Evolutionary conservation across 1,140 invertebrate genomes (phyloP).

Genomic region (Sminthurides bifidus): DNA sequence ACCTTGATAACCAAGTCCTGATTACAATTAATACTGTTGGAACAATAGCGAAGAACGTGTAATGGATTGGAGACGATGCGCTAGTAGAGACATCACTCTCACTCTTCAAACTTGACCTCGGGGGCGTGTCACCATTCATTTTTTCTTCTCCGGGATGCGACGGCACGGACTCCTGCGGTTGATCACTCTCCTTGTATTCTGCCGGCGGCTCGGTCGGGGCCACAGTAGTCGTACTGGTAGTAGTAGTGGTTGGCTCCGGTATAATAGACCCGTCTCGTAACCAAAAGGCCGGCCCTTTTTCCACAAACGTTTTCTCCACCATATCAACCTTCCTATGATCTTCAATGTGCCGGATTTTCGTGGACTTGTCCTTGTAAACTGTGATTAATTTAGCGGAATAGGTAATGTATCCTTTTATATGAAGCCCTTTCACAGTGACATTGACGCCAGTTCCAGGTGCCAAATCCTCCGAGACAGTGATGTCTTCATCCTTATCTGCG

Average conservation of each 20-base stretch:
- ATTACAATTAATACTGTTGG: background rate
- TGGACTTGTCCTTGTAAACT: constrained; percentile 24
- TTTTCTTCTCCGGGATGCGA: background rate
- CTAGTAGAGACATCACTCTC: no score
- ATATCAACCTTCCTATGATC: constrained; percentile 18
- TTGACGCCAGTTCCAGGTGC: constrained; percentile 21
- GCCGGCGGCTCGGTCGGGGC: background rate
- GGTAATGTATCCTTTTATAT: constrained; percentile 22
- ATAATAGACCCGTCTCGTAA: constrained; percentile 17
- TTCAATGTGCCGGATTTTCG: constrained; percentile 19
- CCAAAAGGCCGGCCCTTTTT: constrained; percentile 17
- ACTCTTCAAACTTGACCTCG: no score
- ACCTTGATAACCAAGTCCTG: no score
- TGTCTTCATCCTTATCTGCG: background rate
- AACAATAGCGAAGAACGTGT: background rate
- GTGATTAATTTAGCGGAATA: constrained; percentile 26
- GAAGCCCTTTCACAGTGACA: constrained; percentile 20
- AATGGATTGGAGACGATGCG: background rate
- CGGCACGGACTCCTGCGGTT: background rate
- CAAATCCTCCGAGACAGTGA: constrained; percentile 24
- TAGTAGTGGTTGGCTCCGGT: constrained; percentile 19
- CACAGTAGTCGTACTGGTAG: constrained; percentile 17
- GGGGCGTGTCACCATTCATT: no score
- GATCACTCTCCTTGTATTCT: background rate
- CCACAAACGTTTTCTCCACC: constrained; percentile 23